A percentile compares a stretch with the other conserved stretches of the same genome.
Conservation (phyloP, 1,140 invertebrate genomes). For the Calephelis nemesis region DNA sequence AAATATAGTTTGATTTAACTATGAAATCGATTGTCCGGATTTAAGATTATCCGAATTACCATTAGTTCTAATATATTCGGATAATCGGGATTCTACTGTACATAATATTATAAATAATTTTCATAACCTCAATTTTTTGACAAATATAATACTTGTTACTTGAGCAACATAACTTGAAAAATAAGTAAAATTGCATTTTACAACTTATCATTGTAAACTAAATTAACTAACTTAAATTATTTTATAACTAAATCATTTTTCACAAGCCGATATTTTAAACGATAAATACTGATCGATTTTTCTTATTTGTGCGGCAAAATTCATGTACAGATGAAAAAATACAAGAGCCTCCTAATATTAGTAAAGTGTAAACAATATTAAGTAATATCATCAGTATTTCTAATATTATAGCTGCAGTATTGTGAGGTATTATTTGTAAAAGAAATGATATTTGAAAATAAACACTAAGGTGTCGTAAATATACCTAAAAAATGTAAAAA, state of each 20-base stretch:
- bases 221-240: neutral
- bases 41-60: too few species aligned
- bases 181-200: neutral
- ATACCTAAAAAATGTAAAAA: too few species aligned
- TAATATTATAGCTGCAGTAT: too few species aligned
- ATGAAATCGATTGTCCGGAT: too few species aligned
- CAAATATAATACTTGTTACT: constrained; percentile 4
- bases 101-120: neutral
- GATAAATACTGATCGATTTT: constrained; percentile 15
- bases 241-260: neutral
- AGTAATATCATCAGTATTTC: too few species aligned
- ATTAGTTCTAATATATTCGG: too few species aligned
- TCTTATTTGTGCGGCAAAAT: neutral
- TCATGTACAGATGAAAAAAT: neutral
- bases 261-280: neutral
- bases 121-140: neutral
- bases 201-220: neutral
- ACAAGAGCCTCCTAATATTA: neutral
- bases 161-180: constrained; percentile 6
- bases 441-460: too few species aligned
- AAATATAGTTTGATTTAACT: too few species aligned
- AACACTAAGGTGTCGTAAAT: too few species aligned
- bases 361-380: too few species aligned
- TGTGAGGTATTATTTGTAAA: too few species aligned
- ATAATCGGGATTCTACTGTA: too few species aligned